Percentiles rank a stretch among this genome's conserved stretches.
Evolutionary conservation across 2,888 invertebrate genomes (phyloP).

Genomic region (Barypeithes pellucidus): DNA sequence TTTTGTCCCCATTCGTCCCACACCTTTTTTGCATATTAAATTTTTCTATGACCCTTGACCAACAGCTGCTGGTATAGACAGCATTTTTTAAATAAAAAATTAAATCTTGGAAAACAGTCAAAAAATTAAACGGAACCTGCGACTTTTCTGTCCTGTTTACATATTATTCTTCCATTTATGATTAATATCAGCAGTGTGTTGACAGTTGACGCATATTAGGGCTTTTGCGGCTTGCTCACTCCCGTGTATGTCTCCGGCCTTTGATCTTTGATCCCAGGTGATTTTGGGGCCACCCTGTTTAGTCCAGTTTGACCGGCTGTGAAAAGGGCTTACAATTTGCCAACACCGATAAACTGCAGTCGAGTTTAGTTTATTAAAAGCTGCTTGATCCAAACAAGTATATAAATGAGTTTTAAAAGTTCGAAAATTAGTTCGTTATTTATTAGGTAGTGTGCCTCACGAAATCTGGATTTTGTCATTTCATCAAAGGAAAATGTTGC

Average conservation of each 20-base stretch:
- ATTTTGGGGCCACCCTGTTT: constrained; percentile 63
- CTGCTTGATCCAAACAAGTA: constrained; percentile 46
- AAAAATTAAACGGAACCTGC: not conserved
- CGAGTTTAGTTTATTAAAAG: constrained; percentile 52
- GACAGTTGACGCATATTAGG: constrained; percentile 71
- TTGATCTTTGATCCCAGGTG: constrained; percentile 66
- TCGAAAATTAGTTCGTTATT: not conserved
- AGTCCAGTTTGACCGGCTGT: constrained; percentile 63
- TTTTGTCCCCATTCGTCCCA: constrained; percentile 58
- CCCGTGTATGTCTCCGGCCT: constrained; percentile 68
- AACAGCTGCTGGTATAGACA: constrained; percentile 11
- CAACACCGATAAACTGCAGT: constrained; percentile 61
- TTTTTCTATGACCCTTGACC: constrained; percentile 6
- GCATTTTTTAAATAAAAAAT: not conserved
- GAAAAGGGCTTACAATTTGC: constrained; percentile 64
- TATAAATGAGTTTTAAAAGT: constrained; percentile 40
- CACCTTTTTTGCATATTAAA: constrained; percentile 42
- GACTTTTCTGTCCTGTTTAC: constrained; percentile 43
- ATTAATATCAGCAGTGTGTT: constrained; percentile 72
- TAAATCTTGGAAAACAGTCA: not conserved
- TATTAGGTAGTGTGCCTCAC: not conserved
- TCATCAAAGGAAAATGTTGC: too few species aligned
- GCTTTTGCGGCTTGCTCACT: constrained; percentile 71
- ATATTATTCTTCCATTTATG: constrained; percentile 61
- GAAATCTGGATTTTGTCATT: too few species aligned